Evolutionary conservation across 92 coral and sea anemone species (phyloP), one percentile per base, ranked within the genome.

Genomic region (Pocillopora meandrina): DNA sequence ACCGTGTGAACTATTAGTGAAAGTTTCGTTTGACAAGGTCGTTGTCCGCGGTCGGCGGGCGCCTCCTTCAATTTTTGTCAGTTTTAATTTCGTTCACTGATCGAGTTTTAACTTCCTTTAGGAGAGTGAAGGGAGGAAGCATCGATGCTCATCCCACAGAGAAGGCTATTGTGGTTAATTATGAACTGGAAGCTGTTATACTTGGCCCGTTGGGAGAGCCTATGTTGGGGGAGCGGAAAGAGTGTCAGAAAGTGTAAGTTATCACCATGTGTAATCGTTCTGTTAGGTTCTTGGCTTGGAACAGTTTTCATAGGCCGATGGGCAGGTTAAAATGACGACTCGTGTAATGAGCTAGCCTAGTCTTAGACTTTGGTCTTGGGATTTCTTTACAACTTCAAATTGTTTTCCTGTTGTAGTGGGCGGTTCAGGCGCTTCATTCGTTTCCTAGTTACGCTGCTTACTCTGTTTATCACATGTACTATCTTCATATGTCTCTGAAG

Each of bases 131-230:
- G 88, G 99, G 96, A 61, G 99, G 99, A 4, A 82, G 91, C 62
- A 92, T 96, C 84, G 99, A 96, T 92, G 95, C 95, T 17, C 99
- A 96, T 84, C 99, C 99, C 65, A 94, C 99, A 60, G 99, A 96
- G 92, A 96, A 96, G 52, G 99, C 99, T 9, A 94, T 96, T 65
- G 92, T 96, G 31, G 99, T 96, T 33, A 96, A 96, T 85, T 96
- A 96, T 96, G 99, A 96, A 82, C 90, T 96, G 89, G 99, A 96
- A 81, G 99, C 99, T 12, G 92, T 95, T 55, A 96, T 96, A 75
- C 99, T 96, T 82, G 99, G 99, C 58, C 98, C 94, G 85, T 76
- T 96, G 91, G 99, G 99, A 11, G 99, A 96, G 80, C 98, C 99
- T 12, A 96, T 96, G 99, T 88, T 96, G 73, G 98, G 98, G 34